Percentiles rank a stretch among this genome's conserved stretches.
These are phyloP conservation scores for Cryptoprocta ferox DNA, from an alignment of 2,797 vertebrate species.

Conservation along the genomic window DNA sequence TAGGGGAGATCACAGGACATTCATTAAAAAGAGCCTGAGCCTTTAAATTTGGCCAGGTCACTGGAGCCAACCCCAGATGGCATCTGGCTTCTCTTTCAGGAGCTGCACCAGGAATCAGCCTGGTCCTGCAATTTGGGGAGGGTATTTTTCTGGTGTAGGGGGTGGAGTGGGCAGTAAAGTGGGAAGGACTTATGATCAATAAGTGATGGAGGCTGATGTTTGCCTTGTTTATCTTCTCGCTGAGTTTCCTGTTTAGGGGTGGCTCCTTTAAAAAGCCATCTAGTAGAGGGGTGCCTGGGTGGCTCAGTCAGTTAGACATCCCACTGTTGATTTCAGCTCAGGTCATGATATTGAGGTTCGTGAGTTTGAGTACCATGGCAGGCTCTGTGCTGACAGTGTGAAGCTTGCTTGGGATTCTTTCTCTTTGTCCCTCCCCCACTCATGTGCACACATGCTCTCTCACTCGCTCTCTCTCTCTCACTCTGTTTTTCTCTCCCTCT, in stretches of 20 bases:
- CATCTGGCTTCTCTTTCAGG: neutral
- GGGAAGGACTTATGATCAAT: neutral
- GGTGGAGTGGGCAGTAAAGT: accelerated
- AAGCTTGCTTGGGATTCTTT: no score
- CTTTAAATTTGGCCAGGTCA: neutral
- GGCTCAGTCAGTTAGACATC: no score
- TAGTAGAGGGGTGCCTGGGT: no score
- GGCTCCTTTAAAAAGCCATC: neutral
- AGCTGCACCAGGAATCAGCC: neutral
- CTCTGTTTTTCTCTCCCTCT: no score
- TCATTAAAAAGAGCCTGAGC: neutral
- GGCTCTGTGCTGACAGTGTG: no score
- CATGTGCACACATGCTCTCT: no score
- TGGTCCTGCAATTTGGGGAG: neutral
- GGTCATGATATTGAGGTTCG: no score
- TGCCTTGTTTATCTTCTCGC: neutral
- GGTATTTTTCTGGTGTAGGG: neutral
- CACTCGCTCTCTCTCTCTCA: no score
- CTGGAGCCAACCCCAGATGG: neutral
- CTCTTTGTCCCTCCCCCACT: no score
- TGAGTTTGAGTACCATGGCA: no score
- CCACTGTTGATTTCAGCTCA: no score
- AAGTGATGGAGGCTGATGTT: neutral
- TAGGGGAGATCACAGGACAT: neutral
- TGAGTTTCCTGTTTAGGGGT: neutral